Percentiles rank a stretch among this genome's conserved stretches.
These are phyloP conservation scores for Melanogrammus aeglefinus DNA, from an alignment of 2,797 vertebrate species.

Conservation along the genomic window DNA sequence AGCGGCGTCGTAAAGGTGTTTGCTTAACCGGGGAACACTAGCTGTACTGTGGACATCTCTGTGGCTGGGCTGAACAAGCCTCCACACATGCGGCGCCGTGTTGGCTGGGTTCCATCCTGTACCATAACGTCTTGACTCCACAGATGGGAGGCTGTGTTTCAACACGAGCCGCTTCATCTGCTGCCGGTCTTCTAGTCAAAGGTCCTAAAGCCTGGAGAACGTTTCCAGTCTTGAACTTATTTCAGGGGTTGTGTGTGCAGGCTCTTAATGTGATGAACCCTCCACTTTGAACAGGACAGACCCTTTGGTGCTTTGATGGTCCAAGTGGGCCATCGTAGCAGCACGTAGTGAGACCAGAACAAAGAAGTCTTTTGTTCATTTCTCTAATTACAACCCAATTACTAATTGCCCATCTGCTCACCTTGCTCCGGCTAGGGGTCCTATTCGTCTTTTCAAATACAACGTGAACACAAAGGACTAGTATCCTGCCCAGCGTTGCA, in stretches of 20 bases:
- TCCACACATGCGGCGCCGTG: conserved; percentile 29
- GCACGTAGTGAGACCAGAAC: conserved; percentile 37
- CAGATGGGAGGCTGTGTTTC: conserved; percentile 33
- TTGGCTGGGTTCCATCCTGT: conserved; percentile 28
- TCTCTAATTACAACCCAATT: conserved; percentile 46
- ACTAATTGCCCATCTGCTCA: conserved; percentile 24
- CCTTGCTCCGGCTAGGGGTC: background rate
- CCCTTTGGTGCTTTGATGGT: conserved; percentile 25
- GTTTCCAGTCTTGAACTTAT: background rate
- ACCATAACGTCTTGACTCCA: conserved; percentile 21
- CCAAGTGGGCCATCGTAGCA: conserved; percentile 34
- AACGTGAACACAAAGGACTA: background rate
- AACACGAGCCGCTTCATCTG: background rate
- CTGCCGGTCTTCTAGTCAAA: background rate
- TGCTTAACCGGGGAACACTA: conserved; percentile 19
- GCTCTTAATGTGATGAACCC: conserved; percentile 27
- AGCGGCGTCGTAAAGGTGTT: background rate
- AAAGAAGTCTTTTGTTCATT: conserved; percentile 56
- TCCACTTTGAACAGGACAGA: conserved; percentile 26
- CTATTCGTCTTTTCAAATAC: conserved; percentile 5
- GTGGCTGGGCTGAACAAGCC: conserved; percentile 28
- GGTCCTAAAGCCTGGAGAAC: background rate
- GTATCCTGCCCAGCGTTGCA: background rate
- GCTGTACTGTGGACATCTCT: conserved; percentile 1
- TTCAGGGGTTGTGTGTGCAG: conserved; percentile 7